Conservation (phyloP, 2,888 invertebrate species). For the Yponomeuta malinellus region DNA sequence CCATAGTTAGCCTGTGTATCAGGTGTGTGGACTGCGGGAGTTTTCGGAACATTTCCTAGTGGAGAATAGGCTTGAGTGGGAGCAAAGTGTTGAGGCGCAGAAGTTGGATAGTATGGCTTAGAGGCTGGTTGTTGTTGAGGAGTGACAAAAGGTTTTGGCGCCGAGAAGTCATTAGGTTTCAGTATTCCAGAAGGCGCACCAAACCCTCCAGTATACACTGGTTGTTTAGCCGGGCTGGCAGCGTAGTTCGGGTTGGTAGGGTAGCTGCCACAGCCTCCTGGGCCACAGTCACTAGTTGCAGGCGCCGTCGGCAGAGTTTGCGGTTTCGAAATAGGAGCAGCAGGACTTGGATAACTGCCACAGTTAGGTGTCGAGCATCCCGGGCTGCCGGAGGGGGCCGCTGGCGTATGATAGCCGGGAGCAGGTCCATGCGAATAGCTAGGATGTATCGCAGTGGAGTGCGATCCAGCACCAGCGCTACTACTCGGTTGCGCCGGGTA, state of each 20-base stretch:
- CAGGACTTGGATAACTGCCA: slow-evolving; percentile 15
- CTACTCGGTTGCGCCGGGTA: slow-evolving; percentile 5
- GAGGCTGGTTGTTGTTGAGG: background rate
- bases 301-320: slow-evolving; percentile 2
- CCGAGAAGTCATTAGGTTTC: slow-evolving; percentile 23
- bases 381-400: slow-evolving; percentile 17
- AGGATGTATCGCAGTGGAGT: background rate
- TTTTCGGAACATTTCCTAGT: slow-evolving; percentile 6
- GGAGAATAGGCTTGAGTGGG: background rate
- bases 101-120: slow-evolving; percentile 3
- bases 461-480: background rate
- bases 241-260: slow-evolving; percentile 10
- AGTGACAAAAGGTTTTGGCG: slow-evolving; percentile 11
- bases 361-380: slow-evolving; percentile 32
- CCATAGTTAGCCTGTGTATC: background rate
- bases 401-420: slow-evolving; percentile 20
- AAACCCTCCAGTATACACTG: slow-evolving; percentile 40
- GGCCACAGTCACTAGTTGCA: slow-evolving; percentile 16
- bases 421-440: slow-evolving; percentile 8
- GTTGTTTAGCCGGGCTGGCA: slow-evolving; percentile 24
- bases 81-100: background rate
- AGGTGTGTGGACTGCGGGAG: background rate
- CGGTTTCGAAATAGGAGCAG: background rate
- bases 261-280: slow-evolving; percentile 18
- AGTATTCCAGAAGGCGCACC: slow-evolving; percentile 31